Base-by-base conservation (phyloP, 2,888 invertebrate genomes). In the Cepaea hortensis region DNA sequence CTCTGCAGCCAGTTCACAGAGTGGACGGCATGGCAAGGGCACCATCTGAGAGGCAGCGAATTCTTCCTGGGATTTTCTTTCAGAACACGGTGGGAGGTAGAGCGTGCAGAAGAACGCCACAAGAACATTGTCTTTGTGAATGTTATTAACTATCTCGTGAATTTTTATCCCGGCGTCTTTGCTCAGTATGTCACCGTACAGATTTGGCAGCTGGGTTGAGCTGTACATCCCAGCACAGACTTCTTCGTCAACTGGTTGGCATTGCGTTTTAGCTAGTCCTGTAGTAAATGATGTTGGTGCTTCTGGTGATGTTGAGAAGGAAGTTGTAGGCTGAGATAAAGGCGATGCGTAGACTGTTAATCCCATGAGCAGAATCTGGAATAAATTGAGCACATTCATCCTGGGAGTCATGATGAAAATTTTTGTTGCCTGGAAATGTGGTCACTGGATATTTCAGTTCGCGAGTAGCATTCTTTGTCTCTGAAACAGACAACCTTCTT, bases 111-210 rank as follows among this genome's bases (percentile, higher is more conserved):
- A 18, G 65, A 82, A 82, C 18, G 20, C n/a, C 18, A 82, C 23
- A 15, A 18, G 35, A 68, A 18, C 18, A 18, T 15, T 46, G 2
- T 48, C 46, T 20, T 82, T 13, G 20, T 70, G 3, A 46, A 48
- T 20, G 9, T 11, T 13, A 13, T 4, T 65, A n/a, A 83, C 73
- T 35, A 87, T 72, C 3, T 50, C n/a, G 6, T 65, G 48, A 35
- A 87, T 73, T 81, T 83, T 76, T 13, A 23, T 3, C 4, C 62
- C n/a, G 15, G 87, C 87, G 23, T 82, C 72, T 1, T 46, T 61
- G 72, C 77, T 65, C 1, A 85, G 82, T 4, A 62, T 50, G 48
- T 87, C 85, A 9, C 87, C 87, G 61, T 83, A 87, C 15, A 87
- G 72, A 61, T 87, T 87, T 70, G 87, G 87, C 23, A 85, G 68